A percentile compares a stretch with the other conserved stretches of the same genome.
Conservation (phyloP, 2,113 vertebrate genomes). For the Passerina amoena region DNA sequence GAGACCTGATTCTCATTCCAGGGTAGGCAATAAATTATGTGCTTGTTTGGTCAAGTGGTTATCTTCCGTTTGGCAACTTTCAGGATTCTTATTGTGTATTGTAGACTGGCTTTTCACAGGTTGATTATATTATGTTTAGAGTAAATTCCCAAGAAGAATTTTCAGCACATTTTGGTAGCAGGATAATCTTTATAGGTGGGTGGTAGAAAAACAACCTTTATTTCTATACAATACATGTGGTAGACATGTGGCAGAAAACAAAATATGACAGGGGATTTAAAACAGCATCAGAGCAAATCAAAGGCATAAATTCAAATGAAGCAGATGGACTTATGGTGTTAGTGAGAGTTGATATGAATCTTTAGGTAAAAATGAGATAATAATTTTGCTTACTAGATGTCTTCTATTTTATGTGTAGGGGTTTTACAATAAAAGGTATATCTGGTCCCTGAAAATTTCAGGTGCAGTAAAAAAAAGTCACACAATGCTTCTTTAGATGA, state of each 20-base stretch:
- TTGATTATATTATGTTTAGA: not conserved
- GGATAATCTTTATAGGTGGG: conserved; percentile 21
- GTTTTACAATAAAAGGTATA: not conserved
- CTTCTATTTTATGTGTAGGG: not conserved
- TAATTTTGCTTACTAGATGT: not conserved
- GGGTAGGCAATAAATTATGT: conserved; percentile 45
- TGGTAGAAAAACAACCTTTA: conserved; percentile 47
- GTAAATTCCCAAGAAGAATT: not conserved
- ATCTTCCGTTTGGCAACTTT: not conserved
- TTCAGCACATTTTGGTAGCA: not conserved
- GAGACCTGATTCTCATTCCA: conserved; percentile 25
- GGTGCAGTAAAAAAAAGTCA: not conserved
- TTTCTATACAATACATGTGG: conserved; percentile 55
- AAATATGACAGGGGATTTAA: conserved; percentile 53
- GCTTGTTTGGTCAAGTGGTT: conserved; percentile 54
- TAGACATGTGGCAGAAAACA: conserved; percentile 60
- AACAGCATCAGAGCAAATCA: conserved; percentile 47
- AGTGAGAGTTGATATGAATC: not conserved
- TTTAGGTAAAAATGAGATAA: not conserved
- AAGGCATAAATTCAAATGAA: conserved; percentile 42
- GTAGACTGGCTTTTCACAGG: not conserved
- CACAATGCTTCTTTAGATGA: not conserved
- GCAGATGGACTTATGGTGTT: conserved; percentile 31
- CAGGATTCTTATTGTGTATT: not conserved
- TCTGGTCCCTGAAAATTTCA: not conserved